These are phyloP conservation scores for Drosophila melanosoma DNA, from an alignment of 2,888 invertebrate genomes.

Conservation along the genomic window DNA sequence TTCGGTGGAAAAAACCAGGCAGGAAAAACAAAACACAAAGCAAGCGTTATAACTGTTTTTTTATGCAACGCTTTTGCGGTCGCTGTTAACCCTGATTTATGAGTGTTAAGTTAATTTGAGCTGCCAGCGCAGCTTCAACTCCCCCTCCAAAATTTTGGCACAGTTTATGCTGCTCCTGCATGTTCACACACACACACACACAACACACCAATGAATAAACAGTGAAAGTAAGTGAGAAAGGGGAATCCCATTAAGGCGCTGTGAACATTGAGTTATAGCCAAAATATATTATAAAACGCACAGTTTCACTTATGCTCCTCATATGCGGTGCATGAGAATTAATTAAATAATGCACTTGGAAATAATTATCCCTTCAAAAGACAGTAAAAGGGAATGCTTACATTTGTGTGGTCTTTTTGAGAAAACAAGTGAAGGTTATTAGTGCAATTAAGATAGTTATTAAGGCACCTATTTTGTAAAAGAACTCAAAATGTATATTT, in stretches of 20 bases:
- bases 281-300: conserved; percentile 57
- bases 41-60: conserved; percentile 67
- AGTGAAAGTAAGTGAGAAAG: conserved; percentile 26
- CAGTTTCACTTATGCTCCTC: conserved; percentile 52
- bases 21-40: conserved; percentile 33
- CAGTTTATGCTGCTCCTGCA: conserved; percentile 54
- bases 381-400: neutral
- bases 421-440: neutral
- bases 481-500: neutral
- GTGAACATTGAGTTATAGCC: conserved; percentile 63
- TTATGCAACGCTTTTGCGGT: conserved; percentile 75
- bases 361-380: neutral
- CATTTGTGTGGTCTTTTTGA: neutral
- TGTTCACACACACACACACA: conserved; percentile 24
- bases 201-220: conserved; percentile 19
- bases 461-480: neutral
- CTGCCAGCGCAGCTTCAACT: conserved; percentile 36
- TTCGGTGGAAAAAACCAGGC: conserved; percentile 7
- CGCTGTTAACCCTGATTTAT: conserved; percentile 76
- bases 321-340: conserved; percentile 41
- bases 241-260: conserved; percentile 8
- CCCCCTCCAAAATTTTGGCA: conserved; percentile 40
- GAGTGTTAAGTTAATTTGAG: conserved; percentile 78
- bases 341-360: conserved; percentile 44
- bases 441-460: neutral